Percentiles rank a stretch among this genome's conserved stretches.
phyloP scores from a whole-genome alignment of 2,888 invertebrate species.

The Cataglyphis altisquamis region DNA sequence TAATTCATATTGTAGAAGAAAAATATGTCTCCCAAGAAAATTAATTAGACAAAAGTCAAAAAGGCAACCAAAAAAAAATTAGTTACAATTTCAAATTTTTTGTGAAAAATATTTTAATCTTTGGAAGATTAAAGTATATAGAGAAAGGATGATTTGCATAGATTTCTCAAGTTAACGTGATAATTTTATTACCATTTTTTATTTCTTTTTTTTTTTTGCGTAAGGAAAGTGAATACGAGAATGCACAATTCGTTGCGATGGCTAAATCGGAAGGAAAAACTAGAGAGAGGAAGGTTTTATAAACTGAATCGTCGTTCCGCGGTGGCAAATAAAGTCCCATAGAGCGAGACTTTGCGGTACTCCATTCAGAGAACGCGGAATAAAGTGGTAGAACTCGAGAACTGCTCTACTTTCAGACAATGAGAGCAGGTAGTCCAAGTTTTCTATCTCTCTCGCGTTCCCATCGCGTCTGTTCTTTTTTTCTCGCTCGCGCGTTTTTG shows the following conservation, averaged over 20 bases:
- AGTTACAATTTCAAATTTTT: background rate
- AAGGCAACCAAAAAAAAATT: background rate
- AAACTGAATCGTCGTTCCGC: conserved; percentile 44
- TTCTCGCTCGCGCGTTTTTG: conserved; percentile 30
- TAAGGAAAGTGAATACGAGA: background rate
- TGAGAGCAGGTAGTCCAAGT: conserved; percentile 77
- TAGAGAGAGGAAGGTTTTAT: conserved; percentile 36
- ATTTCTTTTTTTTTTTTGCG: background rate
- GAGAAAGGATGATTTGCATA: background rate
- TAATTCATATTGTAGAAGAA: background rate
- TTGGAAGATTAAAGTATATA: background rate
- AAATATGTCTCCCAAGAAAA: background rate
- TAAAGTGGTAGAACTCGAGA: conserved; percentile 80
- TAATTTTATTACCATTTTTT: background rate
- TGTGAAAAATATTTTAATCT: background rate
- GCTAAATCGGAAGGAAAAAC: conserved; percentile 43
- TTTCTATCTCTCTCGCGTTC: conserved; percentile 54
- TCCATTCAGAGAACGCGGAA: conserved; percentile 75
- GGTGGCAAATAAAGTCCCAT: conserved; percentile 46
- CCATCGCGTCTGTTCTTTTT: conserved; percentile 22
- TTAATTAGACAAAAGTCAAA: background rate
- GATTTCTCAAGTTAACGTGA: background rate
- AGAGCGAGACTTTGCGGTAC: conserved; percentile 75
- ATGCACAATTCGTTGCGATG: conserved; percentile 49
- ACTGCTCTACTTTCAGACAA: conserved; percentile 80